Evolutionary conservation across 2,888 invertebrate genomes (phyloP), one percentile per base, ranked within the genome.

Genomic region (Rhagonycha lutea): DNA sequence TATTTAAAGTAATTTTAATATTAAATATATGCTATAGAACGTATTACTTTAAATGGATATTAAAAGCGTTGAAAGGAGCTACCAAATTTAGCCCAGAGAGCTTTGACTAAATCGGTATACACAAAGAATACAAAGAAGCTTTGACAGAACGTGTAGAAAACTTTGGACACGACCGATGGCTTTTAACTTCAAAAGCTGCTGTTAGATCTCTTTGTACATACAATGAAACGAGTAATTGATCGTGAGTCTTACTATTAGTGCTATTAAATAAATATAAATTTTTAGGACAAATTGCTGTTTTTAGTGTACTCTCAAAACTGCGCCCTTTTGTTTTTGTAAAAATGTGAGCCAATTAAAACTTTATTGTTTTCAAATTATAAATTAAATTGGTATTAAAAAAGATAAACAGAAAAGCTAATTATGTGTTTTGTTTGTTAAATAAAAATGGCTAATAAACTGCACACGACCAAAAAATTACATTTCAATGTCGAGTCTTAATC

Each of bases 401-500:
- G 12, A 18, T 3, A 32, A 32, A 32, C 32, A 32, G 32, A n/a
- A 32, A 47, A n/a, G 47, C 47, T 47, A n/a, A 47, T 47, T 47
- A 47, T 7, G 26, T 65, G 14, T 65, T 65, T 26, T 65, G 47
- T 65, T 23, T 65, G 23, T 65, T 65, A 65, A 65, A 65, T 24
- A 65, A 65, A 65, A 62, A 62, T 26, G 28, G 4, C 69, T 63
- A 68, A 61, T 73, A 73, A 68, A 69, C 68, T 60, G 23, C 23
- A 23, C 61, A 24, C 23, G 14, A 32, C 61, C 68, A 73, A 65
- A 73, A 69, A 73, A 63, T 69, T 61, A 68, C 68, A 70, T 74
- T 76, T 69, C 77, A 78, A 78, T 79, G 78, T 74, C 74, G 72
- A 71, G 74, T 79, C 75, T 80, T 80, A 80, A 80, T 80, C 78